These are phyloP conservation scores for Piprites chloris DNA, from an alignment of 2,113 vertebrate genomes.

Conservation along the genomic window DNA sequence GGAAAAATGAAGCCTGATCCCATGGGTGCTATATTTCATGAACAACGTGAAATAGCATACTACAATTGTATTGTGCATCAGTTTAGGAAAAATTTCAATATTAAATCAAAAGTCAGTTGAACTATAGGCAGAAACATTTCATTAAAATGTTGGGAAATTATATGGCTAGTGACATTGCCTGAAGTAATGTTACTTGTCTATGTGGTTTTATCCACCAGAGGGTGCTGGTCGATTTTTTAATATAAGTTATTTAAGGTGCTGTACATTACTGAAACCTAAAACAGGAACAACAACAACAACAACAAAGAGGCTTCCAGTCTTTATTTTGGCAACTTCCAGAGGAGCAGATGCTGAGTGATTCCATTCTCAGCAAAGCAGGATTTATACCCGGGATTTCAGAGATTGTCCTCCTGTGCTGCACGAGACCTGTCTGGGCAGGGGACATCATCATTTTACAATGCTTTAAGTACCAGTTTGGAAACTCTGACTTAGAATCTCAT, in stretches of 20 bases:
- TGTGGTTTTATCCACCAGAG: not conserved
- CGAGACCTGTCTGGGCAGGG: not conserved
- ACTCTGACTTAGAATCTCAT: not conserved
- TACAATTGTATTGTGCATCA: not conserved
- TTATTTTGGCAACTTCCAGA: not conserved
- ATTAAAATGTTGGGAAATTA: not conserved
- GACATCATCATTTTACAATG: not conserved
- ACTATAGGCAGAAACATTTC: not conserved
- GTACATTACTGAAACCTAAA: not conserved
- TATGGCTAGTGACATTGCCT: not conserved
- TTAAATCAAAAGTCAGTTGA: not conserved
- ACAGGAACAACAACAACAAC: not conserved
- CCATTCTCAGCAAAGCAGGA: not conserved
- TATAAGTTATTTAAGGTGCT: not conserved
- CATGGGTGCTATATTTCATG: not conserved
- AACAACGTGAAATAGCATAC: not conserved
- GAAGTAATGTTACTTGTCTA: not conserved
- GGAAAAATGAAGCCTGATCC: not conserved
- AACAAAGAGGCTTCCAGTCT: not conserved
- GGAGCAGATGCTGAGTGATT: not conserved
- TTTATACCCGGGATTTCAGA: not conserved
- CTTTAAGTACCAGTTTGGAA: not conserved
- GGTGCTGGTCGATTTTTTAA: not conserved
- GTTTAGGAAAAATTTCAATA: not conserved
- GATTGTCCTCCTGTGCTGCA: not conserved